A percentile compares a stretch with the other conserved stretches of the same genome.
Evolutionary conservation across 2,113 vertebrate genomes (phyloP).

Genomic region (Phyllostomus hastatus): DNA sequence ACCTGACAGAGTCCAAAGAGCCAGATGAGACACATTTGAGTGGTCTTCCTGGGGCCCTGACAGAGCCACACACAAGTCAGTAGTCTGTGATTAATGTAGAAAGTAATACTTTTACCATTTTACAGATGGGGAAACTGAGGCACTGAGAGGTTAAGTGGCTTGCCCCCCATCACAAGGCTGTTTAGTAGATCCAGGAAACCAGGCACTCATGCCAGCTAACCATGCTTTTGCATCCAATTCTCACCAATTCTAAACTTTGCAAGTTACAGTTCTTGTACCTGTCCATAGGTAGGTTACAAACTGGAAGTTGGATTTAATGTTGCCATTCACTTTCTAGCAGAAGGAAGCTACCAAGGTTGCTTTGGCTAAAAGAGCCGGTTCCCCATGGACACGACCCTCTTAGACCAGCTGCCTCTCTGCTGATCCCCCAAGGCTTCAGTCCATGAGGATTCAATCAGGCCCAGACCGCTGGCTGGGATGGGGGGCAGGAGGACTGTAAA

Average conservation of each 20-base stretch:
- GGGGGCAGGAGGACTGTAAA: slow-evolving; percentile 67
- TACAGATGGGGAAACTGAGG: slow-evolving; percentile 47
- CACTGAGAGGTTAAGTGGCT: slow-evolving; percentile 43
- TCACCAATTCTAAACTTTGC: not conserved
- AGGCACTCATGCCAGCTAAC: not conserved
- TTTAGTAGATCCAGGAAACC: not conserved
- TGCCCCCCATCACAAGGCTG: not conserved
- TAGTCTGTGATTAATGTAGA: slow-evolving; percentile 36
- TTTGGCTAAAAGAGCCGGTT: not conserved
- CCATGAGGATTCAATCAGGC: slow-evolving; percentile 78
- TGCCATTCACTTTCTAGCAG: not conserved
- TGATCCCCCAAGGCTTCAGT: slow-evolving; percentile 21
- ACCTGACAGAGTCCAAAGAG: slow-evolving; percentile 28
- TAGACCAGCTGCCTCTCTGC: not conserved
- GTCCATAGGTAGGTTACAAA: not conserved
- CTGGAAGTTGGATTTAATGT: not conserved
- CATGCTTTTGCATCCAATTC: not conserved
- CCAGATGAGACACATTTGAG: not conserved
- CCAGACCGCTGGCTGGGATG: not conserved
- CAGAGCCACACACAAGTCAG: not conserved
- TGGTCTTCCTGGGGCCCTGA: not conserved
- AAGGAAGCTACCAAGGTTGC: not conserved
- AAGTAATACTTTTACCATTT: slow-evolving; percentile 56
- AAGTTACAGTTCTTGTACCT: not conserved
- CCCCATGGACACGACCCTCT: not conserved